Percentiles rank a stretch among this genome's conserved stretches.
Conservation (phyloP, 1,140 invertebrate species). For the Danaus plexippus region DNA sequence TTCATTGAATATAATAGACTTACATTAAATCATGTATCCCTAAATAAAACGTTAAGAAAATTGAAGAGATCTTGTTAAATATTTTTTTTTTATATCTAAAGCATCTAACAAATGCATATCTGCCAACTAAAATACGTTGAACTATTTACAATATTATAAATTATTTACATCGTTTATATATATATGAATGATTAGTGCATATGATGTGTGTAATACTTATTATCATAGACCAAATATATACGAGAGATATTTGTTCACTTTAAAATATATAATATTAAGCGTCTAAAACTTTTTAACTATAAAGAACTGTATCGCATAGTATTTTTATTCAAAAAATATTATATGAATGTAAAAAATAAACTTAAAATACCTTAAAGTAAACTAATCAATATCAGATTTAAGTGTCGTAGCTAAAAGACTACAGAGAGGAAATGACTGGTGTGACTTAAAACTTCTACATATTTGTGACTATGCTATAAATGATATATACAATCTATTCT, state of each 20-base stretch:
- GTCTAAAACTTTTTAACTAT: not conserved
- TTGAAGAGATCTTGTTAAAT: slow-evolving; percentile 15
- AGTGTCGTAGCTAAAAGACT: no score
- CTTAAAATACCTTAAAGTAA: not conserved
- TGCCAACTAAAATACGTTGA: slow-evolving; percentile 10
- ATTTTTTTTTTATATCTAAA: slow-evolving; percentile 13
- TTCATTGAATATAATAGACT: no score
- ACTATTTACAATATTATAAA: slow-evolving; percentile 34
- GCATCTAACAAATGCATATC: slow-evolving; percentile 20
- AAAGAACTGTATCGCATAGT: not conserved
- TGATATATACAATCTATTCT: slow-evolving; percentile 42
- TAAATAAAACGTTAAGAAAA: slow-evolving; percentile 10
- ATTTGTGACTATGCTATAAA: slow-evolving; percentile 7
- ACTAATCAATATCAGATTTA: no score
- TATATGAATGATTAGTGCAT: no score
- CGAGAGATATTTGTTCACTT: no score
- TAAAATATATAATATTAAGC: slow-evolving; percentile 2
- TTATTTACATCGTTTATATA: slow-evolving; percentile 25
- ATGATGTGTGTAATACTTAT: no score
- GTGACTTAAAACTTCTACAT: slow-evolving; percentile 17
- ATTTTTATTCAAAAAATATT: no score
- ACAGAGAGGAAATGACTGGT: not conserved
- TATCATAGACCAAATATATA: no score
- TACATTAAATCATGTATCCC: no score
- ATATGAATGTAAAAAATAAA: no score